These are phyloP conservation scores for Troides oblongomaculatus DNA, from an alignment of 2,888 invertebrate genomes.

Conservation along the genomic window DNA sequence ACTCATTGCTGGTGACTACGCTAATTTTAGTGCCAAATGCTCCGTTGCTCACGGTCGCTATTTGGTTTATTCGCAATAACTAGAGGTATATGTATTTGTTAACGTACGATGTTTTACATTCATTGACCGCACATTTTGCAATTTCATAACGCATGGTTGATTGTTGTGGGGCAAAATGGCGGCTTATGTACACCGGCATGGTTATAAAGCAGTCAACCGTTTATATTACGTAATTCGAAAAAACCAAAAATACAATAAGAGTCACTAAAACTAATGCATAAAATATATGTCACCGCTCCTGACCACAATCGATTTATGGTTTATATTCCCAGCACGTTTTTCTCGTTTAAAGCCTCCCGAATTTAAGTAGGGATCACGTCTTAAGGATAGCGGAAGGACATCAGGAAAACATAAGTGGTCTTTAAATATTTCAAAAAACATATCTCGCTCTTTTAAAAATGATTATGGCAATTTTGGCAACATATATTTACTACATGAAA, in stretches of 20 bases:
- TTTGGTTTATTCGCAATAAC: constrained; percentile 50
- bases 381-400: constrained; percentile 17
- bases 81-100: constrained; percentile 36
- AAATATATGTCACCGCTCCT: constrained; percentile 2
- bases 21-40: constrained; percentile 51
- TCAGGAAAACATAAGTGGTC: constrained; percentile 11
- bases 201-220: constrained; percentile 29
- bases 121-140: constrained; percentile 58
- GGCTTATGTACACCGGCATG: constrained; percentile 14
- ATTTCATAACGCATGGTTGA: constrained; percentile 45
- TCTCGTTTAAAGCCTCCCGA: constrained; percentile 19
- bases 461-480: no score
- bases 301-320: constrained; percentile 22
- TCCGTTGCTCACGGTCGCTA: constrained; percentile 41
- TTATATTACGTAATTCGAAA: constrained; percentile 19
- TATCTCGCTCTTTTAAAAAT: not conserved
- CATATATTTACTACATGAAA: no score
- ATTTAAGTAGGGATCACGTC: constrained; percentile 26
- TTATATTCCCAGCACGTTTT: constrained; percentile 26
- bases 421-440: constrained; percentile 11
- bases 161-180: constrained; percentile 40
- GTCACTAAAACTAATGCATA: constrained; percentile 14
- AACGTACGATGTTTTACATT: constrained; percentile 56
- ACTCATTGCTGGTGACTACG: constrained; percentile 40
- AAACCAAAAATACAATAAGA: constrained; percentile 4